These are phyloP conservation scores for Zoanthus solanderi DNA, from an alignment of 92 coral and sea anemone species.

Conservation along the genomic window DNA sequence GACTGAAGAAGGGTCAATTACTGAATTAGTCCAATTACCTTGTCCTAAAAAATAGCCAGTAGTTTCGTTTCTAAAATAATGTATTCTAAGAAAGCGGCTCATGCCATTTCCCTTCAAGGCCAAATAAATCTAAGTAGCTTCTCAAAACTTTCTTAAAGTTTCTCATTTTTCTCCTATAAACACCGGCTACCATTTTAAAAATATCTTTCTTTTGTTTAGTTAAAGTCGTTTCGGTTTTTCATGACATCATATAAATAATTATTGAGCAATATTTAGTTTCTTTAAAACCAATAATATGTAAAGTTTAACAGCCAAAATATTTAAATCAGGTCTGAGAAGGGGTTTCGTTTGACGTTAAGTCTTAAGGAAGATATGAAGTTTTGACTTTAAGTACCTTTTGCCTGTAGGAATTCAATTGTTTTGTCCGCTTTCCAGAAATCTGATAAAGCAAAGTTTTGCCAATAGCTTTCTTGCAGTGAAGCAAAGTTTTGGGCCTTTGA, in stretches of 20 bases:
- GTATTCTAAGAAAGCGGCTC: not conserved
- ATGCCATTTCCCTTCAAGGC: not conserved
- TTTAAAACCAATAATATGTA: not conserved
- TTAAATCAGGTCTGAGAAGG: not conserved
- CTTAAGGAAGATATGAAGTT: too few species aligned
- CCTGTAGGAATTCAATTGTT: too few species aligned
- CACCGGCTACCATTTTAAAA: not conserved
- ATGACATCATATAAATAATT: not conserved
- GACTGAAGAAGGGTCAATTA: not conserved
- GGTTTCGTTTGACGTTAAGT: not conserved
- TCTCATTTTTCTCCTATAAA: not conserved
- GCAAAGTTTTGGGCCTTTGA: too few species aligned
- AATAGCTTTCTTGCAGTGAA: too few species aligned
- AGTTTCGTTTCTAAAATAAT: not conserved
- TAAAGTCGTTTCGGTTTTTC: not conserved
- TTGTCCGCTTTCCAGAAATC: too few species aligned
- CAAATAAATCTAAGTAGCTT: not conserved
- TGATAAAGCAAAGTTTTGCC: too few species aligned
- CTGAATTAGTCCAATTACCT: not conserved
- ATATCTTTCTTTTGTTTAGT: not conserved
- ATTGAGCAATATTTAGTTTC: not conserved
- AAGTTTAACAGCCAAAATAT: not conserved
- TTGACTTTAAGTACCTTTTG: too few species aligned
- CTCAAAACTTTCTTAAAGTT: not conserved
- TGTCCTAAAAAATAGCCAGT: not conserved